phyloP scores from a whole-genome alignment of 2,113 vertebrate genomes.

The Hippocampus guttulatus region DNA sequence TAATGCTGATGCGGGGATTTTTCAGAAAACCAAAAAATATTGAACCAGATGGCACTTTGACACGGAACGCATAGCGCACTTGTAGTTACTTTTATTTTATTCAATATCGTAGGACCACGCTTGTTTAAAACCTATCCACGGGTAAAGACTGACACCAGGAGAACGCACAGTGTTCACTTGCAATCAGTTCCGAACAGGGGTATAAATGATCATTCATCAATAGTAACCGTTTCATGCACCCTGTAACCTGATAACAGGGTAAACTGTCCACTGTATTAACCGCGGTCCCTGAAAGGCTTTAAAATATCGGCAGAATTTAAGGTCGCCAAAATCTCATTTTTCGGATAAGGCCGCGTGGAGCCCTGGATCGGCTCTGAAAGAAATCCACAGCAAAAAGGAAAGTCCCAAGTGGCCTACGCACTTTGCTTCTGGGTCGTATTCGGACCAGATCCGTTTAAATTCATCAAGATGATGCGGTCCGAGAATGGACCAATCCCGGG shows the following conservation, averaged over 20 bases:
- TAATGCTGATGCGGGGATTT: too few species aligned
- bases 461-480: constrained; percentile 98
- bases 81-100: too few species aligned
- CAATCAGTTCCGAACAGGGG: background rate
- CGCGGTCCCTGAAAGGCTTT: too few species aligned
- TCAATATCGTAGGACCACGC: too few species aligned
- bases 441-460: constrained; percentile 99
- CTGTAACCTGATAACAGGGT: too few species aligned
- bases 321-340: too few species aligned
- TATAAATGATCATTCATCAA: background rate
- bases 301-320: too few species aligned
- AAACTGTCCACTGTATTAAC: too few species aligned
- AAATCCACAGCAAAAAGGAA: background rate
- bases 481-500: constrained; percentile 97
- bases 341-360: too few species aligned
- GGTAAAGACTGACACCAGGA: background rate
- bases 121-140: background rate
- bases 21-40: too few species aligned
- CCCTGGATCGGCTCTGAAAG: background rate
- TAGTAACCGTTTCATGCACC: background rate
- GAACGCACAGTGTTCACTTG: background rate
- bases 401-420: constrained; percentile 55
- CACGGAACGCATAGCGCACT: too few species aligned
- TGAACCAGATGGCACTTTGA: too few species aligned
- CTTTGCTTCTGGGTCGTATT: constrained; percentile 98